phyloP scores from a whole-genome alignment of 2,113 vertebrate species.

The Dinomys branickii region DNA sequence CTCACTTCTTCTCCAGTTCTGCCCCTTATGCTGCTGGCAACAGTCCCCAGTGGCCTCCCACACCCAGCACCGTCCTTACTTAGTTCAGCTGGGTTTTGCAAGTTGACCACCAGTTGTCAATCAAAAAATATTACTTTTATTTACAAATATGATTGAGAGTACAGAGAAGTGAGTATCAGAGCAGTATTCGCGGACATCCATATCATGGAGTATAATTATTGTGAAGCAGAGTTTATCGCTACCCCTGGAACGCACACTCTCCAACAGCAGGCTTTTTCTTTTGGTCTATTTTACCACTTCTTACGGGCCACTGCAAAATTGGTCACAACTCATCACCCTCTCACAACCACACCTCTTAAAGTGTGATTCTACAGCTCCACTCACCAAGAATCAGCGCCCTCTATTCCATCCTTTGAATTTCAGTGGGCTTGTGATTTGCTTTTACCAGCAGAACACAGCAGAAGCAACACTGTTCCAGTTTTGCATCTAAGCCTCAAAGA shows the following conservation, averaged over 20 bases:
- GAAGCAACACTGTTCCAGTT: background rate
- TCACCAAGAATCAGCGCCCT: background rate
- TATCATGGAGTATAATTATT: background rate
- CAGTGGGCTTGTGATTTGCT: background rate
- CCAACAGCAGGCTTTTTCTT: background rate
- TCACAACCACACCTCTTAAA: background rate
- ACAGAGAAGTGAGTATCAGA: background rate
- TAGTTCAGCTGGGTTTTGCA: too few relatives aligned
- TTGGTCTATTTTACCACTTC: background rate
- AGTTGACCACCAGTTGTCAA: too few relatives aligned
- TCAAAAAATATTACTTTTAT: background rate
- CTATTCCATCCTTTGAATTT: background rate
- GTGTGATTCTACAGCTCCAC: background rate
- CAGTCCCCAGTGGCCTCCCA: too few relatives aligned
- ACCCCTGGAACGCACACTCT: too few relatives aligned
- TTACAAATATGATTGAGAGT: background rate
- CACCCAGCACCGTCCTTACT: too few relatives aligned
- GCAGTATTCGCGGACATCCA: background rate
- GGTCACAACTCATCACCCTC: background rate
- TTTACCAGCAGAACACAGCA: slow-evolving; percentile 3
- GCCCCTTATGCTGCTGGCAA: too few relatives aligned
- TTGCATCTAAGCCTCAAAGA: background rate
- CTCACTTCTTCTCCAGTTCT: too few relatives aligned
- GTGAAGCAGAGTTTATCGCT: background rate
- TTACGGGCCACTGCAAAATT: background rate